Evolutionary conservation across 2,797 vertebrate species (phyloP).

Genomic region (Acestrorhynchus altus): DNA sequence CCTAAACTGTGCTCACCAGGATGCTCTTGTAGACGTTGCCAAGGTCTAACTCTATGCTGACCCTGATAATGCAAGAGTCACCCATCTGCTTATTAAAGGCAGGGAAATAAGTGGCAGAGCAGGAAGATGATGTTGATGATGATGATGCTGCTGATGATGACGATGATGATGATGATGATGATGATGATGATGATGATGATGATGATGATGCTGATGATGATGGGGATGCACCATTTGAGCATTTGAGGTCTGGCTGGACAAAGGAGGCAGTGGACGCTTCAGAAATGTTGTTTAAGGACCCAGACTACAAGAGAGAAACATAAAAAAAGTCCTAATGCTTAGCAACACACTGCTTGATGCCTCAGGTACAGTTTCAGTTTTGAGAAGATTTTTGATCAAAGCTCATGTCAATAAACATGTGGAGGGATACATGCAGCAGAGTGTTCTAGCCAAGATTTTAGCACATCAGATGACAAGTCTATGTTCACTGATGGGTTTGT

Average conservation of each 20-base stretch:
- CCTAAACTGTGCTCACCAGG: slow-evolving; percentile 75
- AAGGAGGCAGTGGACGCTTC: slow-evolving; percentile 66
- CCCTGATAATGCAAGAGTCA: slow-evolving; percentile 84
- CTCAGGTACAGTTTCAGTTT: no score
- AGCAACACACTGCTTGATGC: no score
- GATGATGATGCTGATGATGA: slow-evolving; percentile 4
- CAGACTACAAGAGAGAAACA: slow-evolving; percentile 53
- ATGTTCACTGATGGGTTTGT: no score
- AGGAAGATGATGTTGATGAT: slow-evolving; percentile 55
- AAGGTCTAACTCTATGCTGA: slow-evolving; percentile 82
- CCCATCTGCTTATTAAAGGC: slow-evolving; percentile 79
- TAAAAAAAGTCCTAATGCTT: no score
- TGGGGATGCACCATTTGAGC: slow-evolving; percentile 53
- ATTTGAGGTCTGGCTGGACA: slow-evolving; percentile 73
- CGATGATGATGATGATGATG: slow-evolving; percentile 7
- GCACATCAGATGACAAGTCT: no score
- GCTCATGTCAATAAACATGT: no score
- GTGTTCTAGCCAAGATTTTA: no score
- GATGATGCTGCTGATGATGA: no score
- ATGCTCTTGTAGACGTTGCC: slow-evolving; percentile 92
- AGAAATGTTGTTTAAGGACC: slow-evolving; percentile 74
- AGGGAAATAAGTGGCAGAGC: slow-evolving; percentile 44
- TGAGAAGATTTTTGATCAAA: no score
- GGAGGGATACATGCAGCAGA: no score
- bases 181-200: slow-evolving; percentile 27